phyloP scores from a whole-genome alignment of 1,140 invertebrate species.

The Cotesia glomerata region DNA sequence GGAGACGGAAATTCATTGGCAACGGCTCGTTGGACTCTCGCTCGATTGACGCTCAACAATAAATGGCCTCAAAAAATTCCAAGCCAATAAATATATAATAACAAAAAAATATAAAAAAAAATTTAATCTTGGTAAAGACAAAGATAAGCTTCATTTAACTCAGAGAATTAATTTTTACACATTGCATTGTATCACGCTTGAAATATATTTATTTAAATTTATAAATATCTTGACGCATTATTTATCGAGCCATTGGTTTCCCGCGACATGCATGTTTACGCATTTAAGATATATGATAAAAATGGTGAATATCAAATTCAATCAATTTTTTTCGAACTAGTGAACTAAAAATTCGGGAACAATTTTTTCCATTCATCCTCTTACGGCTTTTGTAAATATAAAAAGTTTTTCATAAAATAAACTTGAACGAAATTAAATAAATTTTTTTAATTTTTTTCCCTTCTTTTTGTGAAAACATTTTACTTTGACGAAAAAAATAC shows the following conservation, averaged over 20 bases:
- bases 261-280: slow-evolving; percentile 4
- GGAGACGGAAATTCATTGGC: slow-evolving; percentile 7
- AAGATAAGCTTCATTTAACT: background rate
- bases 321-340: background rate
- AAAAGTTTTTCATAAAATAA: no score
- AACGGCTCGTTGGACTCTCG: slow-evolving; percentile 8
- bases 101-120: background rate
- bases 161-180: no score
- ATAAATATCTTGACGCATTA: slow-evolving; percentile 15
- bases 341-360: background rate
- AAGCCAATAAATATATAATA: background rate
- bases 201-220: slow-evolving; percentile 25
- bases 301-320: background rate
- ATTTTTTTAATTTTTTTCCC: background rate
- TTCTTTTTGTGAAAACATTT: background rate
- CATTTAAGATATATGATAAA: slow-evolving; percentile 4
- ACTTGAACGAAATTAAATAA: no score
- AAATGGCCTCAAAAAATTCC: background rate
- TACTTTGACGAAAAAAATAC: background rate
- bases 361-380: background rate
- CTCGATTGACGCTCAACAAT: background rate
- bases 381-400: no score
- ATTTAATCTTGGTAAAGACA: slow-evolving; percentile 6
- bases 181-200: no score
- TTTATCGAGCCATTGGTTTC: slow-evolving; percentile 29